phyloP scores from a whole-genome alignment of 2,113 vertebrate genomes.

The Psilopsiagon aymara region DNA sequence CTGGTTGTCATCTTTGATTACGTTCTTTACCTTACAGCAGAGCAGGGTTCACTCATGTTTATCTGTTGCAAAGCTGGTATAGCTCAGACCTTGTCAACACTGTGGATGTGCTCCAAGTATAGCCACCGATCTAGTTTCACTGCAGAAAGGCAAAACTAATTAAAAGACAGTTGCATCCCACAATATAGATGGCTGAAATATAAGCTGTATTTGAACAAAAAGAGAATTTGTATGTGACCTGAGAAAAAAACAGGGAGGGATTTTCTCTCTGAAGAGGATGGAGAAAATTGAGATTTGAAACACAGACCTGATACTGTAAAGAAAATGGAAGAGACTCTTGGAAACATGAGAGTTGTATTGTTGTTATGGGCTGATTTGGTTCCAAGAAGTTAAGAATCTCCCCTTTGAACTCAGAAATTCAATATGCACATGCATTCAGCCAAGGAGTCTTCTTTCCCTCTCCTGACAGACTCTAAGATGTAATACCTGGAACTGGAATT shows the following conservation, averaged over 20 bases:
- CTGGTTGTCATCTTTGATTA: neutral
- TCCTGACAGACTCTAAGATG: neutral
- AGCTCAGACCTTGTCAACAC: neutral
- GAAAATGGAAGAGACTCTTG: neutral
- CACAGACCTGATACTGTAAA: neutral
- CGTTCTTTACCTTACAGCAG: neutral
- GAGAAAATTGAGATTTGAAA: neutral
- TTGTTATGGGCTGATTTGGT: neutral
- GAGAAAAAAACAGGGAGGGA: neutral
- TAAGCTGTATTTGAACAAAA: neutral
- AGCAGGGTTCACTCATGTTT: neutral
- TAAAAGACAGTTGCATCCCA: neutral
- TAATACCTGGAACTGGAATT: neutral
- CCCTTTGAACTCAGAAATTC: neutral
- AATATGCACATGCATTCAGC: neutral
- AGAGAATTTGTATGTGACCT: neutral
- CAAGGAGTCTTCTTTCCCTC: neutral
- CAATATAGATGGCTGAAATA: neutral
- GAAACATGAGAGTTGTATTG: neutral
- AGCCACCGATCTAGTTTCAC: neutral
- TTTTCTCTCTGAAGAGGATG: neutral
- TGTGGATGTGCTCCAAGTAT: neutral
- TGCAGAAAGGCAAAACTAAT: conserved; percentile 4
- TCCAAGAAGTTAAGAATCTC: neutral
- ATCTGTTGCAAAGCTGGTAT: neutral